phyloP scores from a whole-genome alignment of 2,797 vertebrate species.

The Linurgus olivaceus region DNA sequence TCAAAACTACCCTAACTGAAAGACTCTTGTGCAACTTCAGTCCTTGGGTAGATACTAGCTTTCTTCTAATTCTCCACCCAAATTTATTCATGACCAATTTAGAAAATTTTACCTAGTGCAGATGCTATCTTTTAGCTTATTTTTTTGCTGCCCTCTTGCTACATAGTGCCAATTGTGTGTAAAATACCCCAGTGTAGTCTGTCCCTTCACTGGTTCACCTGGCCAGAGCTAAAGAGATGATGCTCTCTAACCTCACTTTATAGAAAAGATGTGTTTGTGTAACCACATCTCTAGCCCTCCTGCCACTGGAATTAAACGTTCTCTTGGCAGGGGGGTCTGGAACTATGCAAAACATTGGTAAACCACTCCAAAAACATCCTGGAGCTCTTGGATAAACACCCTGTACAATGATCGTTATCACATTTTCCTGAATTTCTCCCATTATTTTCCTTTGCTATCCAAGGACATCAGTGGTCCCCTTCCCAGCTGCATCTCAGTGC shows the following conservation, averaged over 20 bases:
- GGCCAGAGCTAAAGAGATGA: not conserved
- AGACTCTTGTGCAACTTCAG: conserved; percentile 40
- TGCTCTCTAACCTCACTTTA: not conserved
- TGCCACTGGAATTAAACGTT: not conserved
- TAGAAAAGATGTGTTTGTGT: not conserved
- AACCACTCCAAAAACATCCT: not conserved
- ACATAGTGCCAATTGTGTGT: not conserved
- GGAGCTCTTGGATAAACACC: not conserved
- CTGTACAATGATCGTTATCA: not conserved
- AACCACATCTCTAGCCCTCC: not conserved
- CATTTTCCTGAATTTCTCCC: not conserved
- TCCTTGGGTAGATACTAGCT: conserved; percentile 6
- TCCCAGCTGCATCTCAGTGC: not conserved
- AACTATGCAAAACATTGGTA: not conserved
- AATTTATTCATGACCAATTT: conserved; percentile 26
- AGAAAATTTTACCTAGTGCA: not conserved
- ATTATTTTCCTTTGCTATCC: not conserved
- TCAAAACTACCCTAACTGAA: conserved; percentile 56
- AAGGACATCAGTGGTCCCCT: not conserved
- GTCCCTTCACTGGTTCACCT: not conserved
- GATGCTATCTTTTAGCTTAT: not conserved
- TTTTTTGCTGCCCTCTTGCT: not conserved
- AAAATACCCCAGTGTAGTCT: not conserved
- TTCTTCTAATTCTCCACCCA: conserved; percentile 21
- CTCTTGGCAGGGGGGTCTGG: not conserved